Evolutionary conservation across 2,797 vertebrate genomes (phyloP), one percentile per base, ranked within the genome.

Genomic region (Syngnathus acus): DNA sequence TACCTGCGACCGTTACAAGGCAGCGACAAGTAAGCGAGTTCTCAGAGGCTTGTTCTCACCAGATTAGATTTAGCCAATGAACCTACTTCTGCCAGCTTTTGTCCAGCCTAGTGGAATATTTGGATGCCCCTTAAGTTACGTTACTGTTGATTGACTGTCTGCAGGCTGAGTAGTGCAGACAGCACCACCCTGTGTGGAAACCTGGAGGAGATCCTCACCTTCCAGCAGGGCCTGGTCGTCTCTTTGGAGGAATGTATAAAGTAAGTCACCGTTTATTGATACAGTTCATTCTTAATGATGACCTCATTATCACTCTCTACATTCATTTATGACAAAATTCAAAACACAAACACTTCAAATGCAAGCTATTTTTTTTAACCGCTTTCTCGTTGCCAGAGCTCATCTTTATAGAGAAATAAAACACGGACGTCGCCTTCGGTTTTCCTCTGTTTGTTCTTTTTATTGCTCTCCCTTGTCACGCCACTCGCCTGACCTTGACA

Each of bases 211-310:
- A 90, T 99, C 68, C 94, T 93, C 66, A 87, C 88, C 5, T 98
- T 99, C 88, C 97, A 99, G 82, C 97, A 97, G 82, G 92, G 89
- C 0, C 90, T 99, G 6, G 95, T 94, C 84, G 91, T 90, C 72
- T 78, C 93, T 71, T 87, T 99, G 86, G 97, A 99, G 82, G 97
- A 99, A 71, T 94, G 94, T 78, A 91, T 92, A 32, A 98, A 96
- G 97, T 99, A 92, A 92, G 95, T 78, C 17, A 9, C 16, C 4
- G 37, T 9, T 19, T 57, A 17, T 37, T 37, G 6, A 57, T 37
- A 32, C 55, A 37, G 3, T 51, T 51, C n/a, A 51, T 51, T 51
- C 19, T n/a, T 9, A 9, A 38, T 37, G 14, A 16, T 32, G 13
- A 37, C 26, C 11, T 16, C 11, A 32, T 57, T 32, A 58, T 45